Evolutionary conservation across 2,113 vertebrate species (phyloP), one percentile per base, ranked within the genome.

Genomic region (Tetraodon nigroviridis): DNA sequence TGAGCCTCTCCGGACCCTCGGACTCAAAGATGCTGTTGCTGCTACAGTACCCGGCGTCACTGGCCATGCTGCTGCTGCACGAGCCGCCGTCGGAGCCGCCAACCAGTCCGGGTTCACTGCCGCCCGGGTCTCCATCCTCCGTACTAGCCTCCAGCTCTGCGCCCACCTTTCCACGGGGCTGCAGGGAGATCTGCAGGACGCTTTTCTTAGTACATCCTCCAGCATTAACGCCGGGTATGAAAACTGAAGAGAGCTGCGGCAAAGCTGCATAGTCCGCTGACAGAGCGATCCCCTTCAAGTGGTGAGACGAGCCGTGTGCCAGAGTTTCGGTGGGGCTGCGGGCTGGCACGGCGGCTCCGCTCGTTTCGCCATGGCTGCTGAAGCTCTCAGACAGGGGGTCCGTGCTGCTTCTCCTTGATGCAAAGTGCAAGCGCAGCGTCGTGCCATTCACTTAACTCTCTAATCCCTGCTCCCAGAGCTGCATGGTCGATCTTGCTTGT

Each of bases 341-440:
- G 71, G 90, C 86, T 64, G 87, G 83, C 76, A 58, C 61, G 58
- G 68, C 65, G 60, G 79, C 80, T 55, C 66, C 84, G 21, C 75
- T 80, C 57, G 91, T 91, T 80, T 88, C 80, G 69, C 87, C 91
- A 89, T 92, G 90, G 88, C 89, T 89, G 18, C 89, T 89, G 22
- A 92, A 89, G 67, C 82, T 81, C 75, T 95, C 94, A 12, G 89
- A 92, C 76, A 94, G 82, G 1, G 93, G 95, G 79, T 94, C 94
- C 5, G 94, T 95, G 87, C 91, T 93, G 80, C 94, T 99, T 90
- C 94, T 93, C 79, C 90, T 91, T 58, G 93, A 85, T 80, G 93
- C 93, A 82, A 98, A 96, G 87, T 94, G 94, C 89, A 96, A 85
- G 89, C 93, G 93, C 87, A 97, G 90, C 87, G 91, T 62, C 88